Conservation (phyloP, 2,113 vertebrate genomes). For the Symphodus melops region DNA sequence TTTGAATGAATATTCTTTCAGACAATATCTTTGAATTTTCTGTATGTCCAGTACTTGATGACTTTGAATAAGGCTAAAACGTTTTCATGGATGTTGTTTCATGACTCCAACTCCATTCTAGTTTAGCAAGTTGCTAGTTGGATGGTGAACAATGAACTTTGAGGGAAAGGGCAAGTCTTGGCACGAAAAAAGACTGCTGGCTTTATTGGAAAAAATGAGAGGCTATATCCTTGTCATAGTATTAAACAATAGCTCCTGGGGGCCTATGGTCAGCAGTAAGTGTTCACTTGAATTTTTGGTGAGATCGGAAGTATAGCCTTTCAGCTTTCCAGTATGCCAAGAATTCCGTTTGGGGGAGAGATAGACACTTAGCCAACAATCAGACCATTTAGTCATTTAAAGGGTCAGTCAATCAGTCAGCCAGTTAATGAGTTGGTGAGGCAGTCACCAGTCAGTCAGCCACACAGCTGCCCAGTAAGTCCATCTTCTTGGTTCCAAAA, state of each 20-base stretch:
- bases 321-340: not conserved
- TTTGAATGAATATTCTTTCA: no score
- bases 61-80: no score
- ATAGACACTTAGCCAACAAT: not conserved
- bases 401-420: conserved; percentile 1
- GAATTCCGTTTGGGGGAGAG: not conserved
- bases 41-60: no score
- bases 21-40: no score
- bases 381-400: conserved; percentile 2
- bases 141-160: no score
- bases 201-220: not conserved
- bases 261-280: not conserved
- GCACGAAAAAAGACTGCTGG: not conserved
- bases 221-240: not conserved
- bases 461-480: conserved; percentile 11
- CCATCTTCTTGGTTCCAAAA: conserved; percentile 6
- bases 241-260: not conserved
- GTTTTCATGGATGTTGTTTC: no score
- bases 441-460: conserved; percentile 15
- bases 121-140: no score
- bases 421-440: conserved; percentile 1
- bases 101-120: no score
- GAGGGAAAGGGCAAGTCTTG: not conserved
- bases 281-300: not conserved
- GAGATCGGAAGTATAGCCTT: not conserved